Evolutionary conservation across 2,888 invertebrate species (phyloP).

Genomic region (Macrophya annulata): DNA sequence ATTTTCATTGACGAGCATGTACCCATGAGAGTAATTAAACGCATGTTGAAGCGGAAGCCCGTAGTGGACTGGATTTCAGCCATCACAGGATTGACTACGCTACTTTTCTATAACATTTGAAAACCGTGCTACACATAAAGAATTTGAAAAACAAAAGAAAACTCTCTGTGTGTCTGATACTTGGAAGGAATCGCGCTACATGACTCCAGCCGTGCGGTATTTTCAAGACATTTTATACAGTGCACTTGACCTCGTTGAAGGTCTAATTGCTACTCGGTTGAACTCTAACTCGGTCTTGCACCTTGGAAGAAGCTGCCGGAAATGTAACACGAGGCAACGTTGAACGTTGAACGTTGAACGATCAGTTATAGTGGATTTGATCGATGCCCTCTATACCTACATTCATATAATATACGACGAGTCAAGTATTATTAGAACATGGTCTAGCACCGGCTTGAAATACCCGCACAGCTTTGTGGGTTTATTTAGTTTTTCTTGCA

Average conservation of each 20-base stretch:
- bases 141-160: not conserved
- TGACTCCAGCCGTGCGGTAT: not conserved
- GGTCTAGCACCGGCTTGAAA: slow-evolving; percentile 44
- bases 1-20: not conserved
- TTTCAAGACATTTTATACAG: not conserved
- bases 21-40: not conserved
- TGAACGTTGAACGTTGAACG: not conserved
- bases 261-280: not conserved
- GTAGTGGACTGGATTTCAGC: not conserved
- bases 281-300: not conserved
- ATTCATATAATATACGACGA: slow-evolving; percentile 13
- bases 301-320: not conserved
- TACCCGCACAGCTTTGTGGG: slow-evolving; percentile 36
- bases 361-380: slow-evolving; percentile 32
- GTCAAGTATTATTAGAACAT: slow-evolving; percentile 51
- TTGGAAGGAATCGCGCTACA: slow-evolving; percentile 4
- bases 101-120: not conserved
- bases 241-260: not conserved
- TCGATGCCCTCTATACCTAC: slow-evolving; percentile 36
- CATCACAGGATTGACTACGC: not conserved
- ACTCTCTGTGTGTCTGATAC: not conserved
- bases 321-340: slow-evolving; percentile 28
- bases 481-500: slow-evolving; percentile 53
- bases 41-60: not conserved
- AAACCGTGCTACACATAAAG: not conserved